Conservation (phyloP, 2,888 invertebrate genomes). For the Cactoblastis cactorum region DNA sequence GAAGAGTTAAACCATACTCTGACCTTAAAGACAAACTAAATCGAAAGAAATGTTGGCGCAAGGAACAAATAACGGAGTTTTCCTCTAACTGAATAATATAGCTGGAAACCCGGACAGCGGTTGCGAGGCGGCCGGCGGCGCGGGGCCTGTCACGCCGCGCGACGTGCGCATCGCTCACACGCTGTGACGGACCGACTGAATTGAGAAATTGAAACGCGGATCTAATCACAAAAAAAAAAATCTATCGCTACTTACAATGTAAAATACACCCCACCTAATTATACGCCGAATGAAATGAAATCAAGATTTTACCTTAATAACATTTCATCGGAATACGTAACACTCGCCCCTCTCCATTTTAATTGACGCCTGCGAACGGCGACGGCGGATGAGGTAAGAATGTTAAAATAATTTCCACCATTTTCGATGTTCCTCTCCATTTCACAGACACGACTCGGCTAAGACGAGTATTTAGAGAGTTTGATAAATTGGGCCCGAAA, state of each 20-base stretch:
- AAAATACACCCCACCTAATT: slow-evolving; percentile 33
- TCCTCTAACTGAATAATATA: slow-evolving; percentile 4
- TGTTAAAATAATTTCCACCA: slow-evolving; percentile 50
- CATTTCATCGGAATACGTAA: slow-evolving; percentile 40
- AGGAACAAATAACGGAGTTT: slow-evolving; percentile 7
- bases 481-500: slow-evolving; percentile 64
- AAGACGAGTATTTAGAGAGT: slow-evolving; percentile 58
- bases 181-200: slow-evolving; percentile 68
- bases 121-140: not conserved
- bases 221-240: slow-evolving; percentile 54
- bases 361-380: slow-evolving; percentile 39
- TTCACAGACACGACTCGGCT: slow-evolving; percentile 49
- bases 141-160: slow-evolving; percentile 45
- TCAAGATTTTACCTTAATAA: slow-evolving; percentile 38
- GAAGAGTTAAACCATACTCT: slow-evolving; percentile 9
- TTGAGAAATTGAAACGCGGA: slow-evolving; percentile 72
- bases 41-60: slow-evolving; percentile 11
- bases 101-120: slow-evolving; percentile 4
- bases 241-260: slow-evolving; percentile 27
- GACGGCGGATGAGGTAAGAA: slow-evolving; percentile 44
- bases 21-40: slow-evolving; percentile 8
- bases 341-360: slow-evolving; percentile 42
- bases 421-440: slow-evolving; percentile 53
- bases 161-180: slow-evolving; percentile 66
- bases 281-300: slow-evolving; percentile 32